Evolutionary conservation across 1,140 invertebrate species (phyloP).

Genomic region (Cherax quadricarinatus): DNA sequence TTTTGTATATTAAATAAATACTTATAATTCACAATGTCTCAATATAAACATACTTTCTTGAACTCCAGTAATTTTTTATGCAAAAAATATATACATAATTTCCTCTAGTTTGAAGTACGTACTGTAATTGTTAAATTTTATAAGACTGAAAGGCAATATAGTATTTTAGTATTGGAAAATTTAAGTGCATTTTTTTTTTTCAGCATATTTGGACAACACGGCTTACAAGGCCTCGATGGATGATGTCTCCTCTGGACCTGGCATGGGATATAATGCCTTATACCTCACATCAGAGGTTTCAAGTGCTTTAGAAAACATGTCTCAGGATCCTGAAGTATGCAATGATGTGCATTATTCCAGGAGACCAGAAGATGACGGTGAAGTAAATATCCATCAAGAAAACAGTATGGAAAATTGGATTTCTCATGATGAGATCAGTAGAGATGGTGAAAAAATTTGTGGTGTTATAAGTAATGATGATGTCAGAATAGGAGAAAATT

Average conservation of each 20-base stretch:
- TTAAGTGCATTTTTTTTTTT: background rate
- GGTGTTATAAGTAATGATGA: background rate
- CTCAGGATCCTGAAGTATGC: slow-evolving; percentile 8
- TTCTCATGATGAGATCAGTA: background rate
- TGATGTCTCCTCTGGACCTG: slow-evolving; percentile 29
- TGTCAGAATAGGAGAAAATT: background rate
- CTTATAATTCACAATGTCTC: too few species aligned
- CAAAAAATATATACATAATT: too few species aligned
- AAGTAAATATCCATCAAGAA: slow-evolving; percentile 21
- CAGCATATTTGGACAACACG: background rate
- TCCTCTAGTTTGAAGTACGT: too few species aligned
- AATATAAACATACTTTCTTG: too few species aligned
- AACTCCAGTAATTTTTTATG: too few species aligned
- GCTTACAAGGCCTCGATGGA: slow-evolving; percentile 33
- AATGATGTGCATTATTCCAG: background rate
- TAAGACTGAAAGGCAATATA: too few species aligned
- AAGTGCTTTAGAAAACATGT: slow-evolving; percentile 28
- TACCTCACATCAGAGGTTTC: slow-evolving; percentile 35
- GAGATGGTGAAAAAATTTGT: background rate
- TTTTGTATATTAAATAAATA: too few species aligned
- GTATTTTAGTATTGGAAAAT: background rate
- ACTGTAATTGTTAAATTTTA: too few species aligned
- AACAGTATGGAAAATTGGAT: slow-evolving; percentile 21
- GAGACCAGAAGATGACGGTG: background rate
- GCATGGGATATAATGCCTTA: slow-evolving; percentile 34